Conservation (phyloP, 2,113 vertebrate genomes). For the Daboia siamensis region DNA sequence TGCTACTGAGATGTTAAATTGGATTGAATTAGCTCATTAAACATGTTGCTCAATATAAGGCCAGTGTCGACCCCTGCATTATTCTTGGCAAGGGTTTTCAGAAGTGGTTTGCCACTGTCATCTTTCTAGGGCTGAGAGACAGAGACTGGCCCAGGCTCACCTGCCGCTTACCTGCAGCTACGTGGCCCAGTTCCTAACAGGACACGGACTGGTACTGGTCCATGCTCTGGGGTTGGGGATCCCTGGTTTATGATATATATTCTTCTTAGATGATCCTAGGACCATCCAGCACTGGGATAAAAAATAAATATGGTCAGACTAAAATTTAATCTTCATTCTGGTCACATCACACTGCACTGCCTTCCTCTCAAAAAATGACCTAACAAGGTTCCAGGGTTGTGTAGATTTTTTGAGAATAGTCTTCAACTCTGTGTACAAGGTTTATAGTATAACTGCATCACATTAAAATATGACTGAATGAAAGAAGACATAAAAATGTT, state of each 20-base stretch:
- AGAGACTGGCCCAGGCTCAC: background rate
- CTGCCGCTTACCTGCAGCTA: background rate
- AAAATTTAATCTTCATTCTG: background rate
- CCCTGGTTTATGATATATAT: too few relatives aligned
- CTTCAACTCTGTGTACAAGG: background rate
- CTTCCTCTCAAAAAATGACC: background rate
- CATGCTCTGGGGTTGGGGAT: too few relatives aligned
- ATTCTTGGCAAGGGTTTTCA: background rate
- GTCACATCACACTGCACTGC: background rate
- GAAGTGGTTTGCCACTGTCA: background rate
- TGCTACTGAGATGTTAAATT: background rate
- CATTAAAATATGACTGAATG: conserved; percentile 15
- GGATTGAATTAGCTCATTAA: background rate
- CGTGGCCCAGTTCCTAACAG: too few relatives aligned
- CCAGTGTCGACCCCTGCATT: background rate
- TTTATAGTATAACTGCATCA: conserved; percentile 11
- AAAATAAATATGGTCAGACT: too few relatives aligned
- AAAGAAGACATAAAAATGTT: conserved; percentile 8
- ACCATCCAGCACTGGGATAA: too few relatives aligned
- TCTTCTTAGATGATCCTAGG: too few relatives aligned
- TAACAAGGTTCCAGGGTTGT: background rate
- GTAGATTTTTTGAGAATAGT: background rate
- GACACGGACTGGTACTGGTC: too few relatives aligned
- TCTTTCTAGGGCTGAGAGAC: background rate
- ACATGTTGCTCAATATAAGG: background rate